phyloP scores from a whole-genome alignment of 2,113 vertebrate genomes.

The Lycaon pictus region DNA sequence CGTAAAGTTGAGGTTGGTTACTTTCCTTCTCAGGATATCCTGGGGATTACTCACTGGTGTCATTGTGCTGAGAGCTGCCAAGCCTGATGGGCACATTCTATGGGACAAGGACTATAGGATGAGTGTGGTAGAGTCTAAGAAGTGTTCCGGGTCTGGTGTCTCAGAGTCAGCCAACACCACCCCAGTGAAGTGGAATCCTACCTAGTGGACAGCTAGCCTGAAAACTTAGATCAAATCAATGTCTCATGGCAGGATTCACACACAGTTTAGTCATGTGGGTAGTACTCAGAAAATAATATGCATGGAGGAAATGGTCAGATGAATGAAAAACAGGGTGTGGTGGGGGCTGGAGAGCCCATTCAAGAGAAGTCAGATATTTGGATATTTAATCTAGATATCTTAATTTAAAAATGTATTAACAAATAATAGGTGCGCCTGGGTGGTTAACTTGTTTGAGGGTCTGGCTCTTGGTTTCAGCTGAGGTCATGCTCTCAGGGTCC shows the following conservation, averaged over 20 bases:
- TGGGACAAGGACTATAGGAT: background rate
- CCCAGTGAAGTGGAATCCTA: background rate
- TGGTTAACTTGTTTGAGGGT: background rate
- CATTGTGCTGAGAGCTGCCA: background rate
- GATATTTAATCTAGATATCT: background rate
- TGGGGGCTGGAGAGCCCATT: background rate
- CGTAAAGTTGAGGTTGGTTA: background rate
- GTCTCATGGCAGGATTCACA: background rate
- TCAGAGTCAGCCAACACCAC: background rate
- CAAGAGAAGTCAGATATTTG: background rate
- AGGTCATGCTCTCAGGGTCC: background rate
- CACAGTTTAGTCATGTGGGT: fast-evolving
- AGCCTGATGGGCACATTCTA: background rate
- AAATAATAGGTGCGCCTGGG: background rate
- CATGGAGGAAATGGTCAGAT: background rate
- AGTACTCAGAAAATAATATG: no score
- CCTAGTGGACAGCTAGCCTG: background rate
- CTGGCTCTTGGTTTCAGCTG: background rate
- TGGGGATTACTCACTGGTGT: background rate
- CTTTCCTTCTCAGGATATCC: background rate
- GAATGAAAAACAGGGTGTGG: background rate
- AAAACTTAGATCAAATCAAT: background rate
- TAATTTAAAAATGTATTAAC: background rate
- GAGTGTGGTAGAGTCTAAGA: background rate
- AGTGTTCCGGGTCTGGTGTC: background rate